Conservation (phyloP, 2,797 vertebrate genomes). For the Euphonia xanthogaster region DNA sequence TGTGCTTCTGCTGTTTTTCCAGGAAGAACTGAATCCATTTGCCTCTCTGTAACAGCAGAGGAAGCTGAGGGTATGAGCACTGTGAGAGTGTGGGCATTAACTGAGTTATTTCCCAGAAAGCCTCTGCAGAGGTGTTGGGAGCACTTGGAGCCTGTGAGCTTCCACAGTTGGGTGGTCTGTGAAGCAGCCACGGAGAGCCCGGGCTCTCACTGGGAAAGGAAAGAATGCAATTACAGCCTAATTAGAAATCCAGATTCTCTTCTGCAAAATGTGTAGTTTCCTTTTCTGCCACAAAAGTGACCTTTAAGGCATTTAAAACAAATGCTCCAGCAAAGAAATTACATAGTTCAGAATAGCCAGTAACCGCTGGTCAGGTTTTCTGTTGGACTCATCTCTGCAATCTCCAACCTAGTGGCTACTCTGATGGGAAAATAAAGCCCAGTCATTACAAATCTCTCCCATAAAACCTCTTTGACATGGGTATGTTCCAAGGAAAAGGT, state of each 20-base stretch:
- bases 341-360: background rate
- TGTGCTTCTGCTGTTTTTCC: background rate
- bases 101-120: background rate
- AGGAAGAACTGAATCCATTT: background rate
- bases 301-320: conserved; percentile 1
- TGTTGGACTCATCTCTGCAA: background rate
- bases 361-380: background rate
- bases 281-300: conserved; percentile 7
- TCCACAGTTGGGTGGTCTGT: conserved; percentile 40
- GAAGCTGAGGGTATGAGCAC: background rate
- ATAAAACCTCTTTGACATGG: background rate
- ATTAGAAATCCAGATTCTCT: conserved; percentile 59
- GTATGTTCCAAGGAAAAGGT: background rate
- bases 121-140: background rate
- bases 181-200: background rate
- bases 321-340: background rate
- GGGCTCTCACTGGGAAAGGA: conserved; percentile 6
- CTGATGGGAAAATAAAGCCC: background rate
- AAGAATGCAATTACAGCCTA: conserved; percentile 60
- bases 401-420: background rate
- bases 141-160: background rate
- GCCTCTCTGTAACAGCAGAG: background rate
- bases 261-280: conserved; percentile 12
- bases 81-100: background rate
- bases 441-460: background rate